Percentiles rank a stretch among this genome's conserved stretches.
These are phyloP conservation scores for Amiota communis DNA, from an alignment of 2,888 invertebrate species.

Conservation along the genomic window DNA sequence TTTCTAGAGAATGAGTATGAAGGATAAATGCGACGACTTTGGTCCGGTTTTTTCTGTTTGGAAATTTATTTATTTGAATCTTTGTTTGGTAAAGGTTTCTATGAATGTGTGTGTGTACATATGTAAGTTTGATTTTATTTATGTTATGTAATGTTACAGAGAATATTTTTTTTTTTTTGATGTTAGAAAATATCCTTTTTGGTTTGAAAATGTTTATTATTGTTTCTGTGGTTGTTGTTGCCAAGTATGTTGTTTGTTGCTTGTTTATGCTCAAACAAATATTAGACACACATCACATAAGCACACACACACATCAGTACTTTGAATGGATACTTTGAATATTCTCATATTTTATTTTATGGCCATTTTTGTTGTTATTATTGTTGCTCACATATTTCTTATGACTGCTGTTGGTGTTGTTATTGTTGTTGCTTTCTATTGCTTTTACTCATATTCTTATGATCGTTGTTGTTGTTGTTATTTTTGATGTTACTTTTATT, in stretches of 20 bases:
- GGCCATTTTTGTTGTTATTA: neutral
- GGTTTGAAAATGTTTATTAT: neutral
- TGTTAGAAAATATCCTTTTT: too few relatives aligned
- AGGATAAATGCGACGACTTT: too few relatives aligned
- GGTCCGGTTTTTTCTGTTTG: too few relatives aligned
- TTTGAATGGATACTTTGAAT: neutral
- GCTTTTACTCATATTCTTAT: neutral
- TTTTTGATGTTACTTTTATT: neutral
- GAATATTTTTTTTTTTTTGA: too few relatives aligned
- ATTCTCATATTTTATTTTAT: conserved; percentile 4
- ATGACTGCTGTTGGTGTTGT: neutral
- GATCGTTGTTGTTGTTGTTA: neutral
- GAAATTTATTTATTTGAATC: too few relatives aligned
- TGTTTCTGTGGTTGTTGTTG: conserved; percentile 1
- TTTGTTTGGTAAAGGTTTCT: too few relatives aligned
- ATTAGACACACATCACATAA: neutral
- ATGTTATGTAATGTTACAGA: too few relatives aligned
- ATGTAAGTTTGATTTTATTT: too few relatives aligned
- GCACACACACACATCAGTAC: too few relatives aligned
- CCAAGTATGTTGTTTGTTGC: neutral
- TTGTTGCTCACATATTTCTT: neutral
- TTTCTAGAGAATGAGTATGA: too few relatives aligned
- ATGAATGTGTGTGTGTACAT: too few relatives aligned
- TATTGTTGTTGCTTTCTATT: too few relatives aligned
- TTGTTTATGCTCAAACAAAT: conserved; percentile 13